Conservation (phyloP, 1,140 invertebrate species). For the Pseudomyrmex gracilis region DNA sequence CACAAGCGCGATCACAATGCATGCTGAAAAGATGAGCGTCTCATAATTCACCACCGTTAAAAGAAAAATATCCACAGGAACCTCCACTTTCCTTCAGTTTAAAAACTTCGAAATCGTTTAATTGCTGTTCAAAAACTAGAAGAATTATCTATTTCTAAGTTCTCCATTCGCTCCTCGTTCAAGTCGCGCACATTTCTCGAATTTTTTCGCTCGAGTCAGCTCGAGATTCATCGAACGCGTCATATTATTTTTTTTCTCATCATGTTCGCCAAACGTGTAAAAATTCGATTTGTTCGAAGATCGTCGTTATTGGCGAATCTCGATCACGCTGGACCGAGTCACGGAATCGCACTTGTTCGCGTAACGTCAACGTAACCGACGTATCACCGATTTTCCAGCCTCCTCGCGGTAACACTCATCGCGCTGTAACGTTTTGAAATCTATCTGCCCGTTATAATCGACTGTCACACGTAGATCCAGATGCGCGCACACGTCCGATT, state of each 20-base stretch:
- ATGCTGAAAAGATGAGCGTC: background rate
- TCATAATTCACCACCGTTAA: constrained; percentile 6
- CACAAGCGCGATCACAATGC: constrained; percentile 1
- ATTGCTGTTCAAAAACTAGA: background rate
- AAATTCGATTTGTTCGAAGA: background rate
- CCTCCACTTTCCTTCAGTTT: constrained; percentile 3
- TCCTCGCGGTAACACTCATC: constrained; percentile 20
- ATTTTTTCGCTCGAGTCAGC: background rate
- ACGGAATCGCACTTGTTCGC: background rate
- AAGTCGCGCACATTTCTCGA: constrained; percentile 10
- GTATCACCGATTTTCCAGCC: background rate
- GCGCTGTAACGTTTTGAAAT: background rate
- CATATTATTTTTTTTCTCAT: background rate
- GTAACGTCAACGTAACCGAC: background rate
- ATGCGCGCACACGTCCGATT: constrained; percentile 7
- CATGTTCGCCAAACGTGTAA: too few species aligned
- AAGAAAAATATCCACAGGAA: background rate
- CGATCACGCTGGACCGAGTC: background rate
- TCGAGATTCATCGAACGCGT: background rate
- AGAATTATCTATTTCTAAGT: background rate
- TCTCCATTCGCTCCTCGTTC: background rate
- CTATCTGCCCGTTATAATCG: constrained; percentile 8
- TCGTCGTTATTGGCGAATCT: background rate
- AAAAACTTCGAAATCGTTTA: background rate
- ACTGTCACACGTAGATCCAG: constrained; percentile 23